A percentile compares a stretch with the other conserved stretches of the same genome.
These are phyloP conservation scores for Xestia c-nigrum DNA, from an alignment of 2,888 invertebrate species.

Conservation along the genomic window DNA sequence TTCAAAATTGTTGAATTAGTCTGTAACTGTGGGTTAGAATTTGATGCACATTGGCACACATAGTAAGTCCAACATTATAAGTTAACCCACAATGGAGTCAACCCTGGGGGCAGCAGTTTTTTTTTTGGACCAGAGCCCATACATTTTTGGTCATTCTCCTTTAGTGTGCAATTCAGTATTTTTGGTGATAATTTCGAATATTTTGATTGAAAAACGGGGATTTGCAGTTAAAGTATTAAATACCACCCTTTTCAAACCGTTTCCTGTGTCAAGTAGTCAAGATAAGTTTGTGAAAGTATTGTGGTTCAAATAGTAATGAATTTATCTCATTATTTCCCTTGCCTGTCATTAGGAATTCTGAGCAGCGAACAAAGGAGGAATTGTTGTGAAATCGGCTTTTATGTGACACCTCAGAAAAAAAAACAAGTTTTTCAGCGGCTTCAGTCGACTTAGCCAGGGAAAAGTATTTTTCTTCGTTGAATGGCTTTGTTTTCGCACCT, in stretches of 20 bases:
- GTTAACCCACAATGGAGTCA: too few relatives aligned
- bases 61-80: too few relatives aligned
- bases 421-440: conserved; percentile 7
- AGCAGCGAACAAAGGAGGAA: conserved; percentile 34
- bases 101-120: too few relatives aligned
- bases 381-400: conserved; percentile 36
- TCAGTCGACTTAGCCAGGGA: not conserved
- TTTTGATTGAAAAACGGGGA: too few relatives aligned
- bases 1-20: too few relatives aligned
- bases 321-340: conserved; percentile 43
- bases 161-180: too few relatives aligned
- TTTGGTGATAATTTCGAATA: too few relatives aligned
- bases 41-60: too few relatives aligned
- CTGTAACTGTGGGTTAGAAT: too few relatives aligned
- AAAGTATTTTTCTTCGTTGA: conserved; percentile 25
- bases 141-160: too few relatives aligned
- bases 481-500: conserved; percentile 41
- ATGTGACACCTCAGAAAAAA: conserved; percentile 18
- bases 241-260: not conserved
- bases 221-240: too few relatives aligned
- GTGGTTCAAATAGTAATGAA: conserved; percentile 12
- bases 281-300: not conserved
- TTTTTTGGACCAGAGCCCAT: too few relatives aligned
- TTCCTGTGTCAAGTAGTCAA: conserved; percentile 9
- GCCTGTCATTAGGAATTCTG: conserved; percentile 39